Base-by-base conservation (phyloP, 2,113 vertebrate species). In the Smithornis capensis region DNA sequence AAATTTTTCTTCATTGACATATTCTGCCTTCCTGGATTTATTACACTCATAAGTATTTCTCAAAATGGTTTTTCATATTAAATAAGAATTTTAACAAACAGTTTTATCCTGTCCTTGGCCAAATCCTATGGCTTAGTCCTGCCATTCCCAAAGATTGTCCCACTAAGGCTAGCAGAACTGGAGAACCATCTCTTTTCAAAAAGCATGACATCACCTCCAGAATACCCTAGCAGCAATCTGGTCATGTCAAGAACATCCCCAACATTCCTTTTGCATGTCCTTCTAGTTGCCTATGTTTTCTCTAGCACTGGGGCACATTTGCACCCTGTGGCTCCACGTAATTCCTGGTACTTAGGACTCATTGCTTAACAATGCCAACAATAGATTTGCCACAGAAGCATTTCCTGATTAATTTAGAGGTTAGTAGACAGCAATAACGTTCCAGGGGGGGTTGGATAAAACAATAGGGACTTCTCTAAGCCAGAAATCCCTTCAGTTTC, bases 141-240 rank as follows among this genome's bases (percentile, higher is more conserved):
- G 10, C 27, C 19, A 37, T 60, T 62, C 18, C 14, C 40, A 78
- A 21, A 1, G 6, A 28, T 28, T 47, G 21, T 50, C 10, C 49
- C 15, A 33, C 12, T 28, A 52, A 63, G 22, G 15, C 16, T 47
- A 24, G 49, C 25, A 59, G 27, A 15, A 64, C 19, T 49, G 23
- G 5, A 59, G 23, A 18, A n/a, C 3, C 8, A 12, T 7, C 21
- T 37, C 16, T 21, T 70, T 28, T 59, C 25, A 31, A 42, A 76
- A 86, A 13, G 1, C 9, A 23, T 6, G 3, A 15, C 0, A 1
- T 44, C 42, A 47, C 14, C 49, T 42, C 25, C n/a, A 57, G n/a
- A 68, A 35, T 9, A 38, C 7, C 13, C 8, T 31, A 59, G 19
- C 5, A 4, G 3, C 55, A 38, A 45, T 12, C 18, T 40, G 21